phyloP scores from a whole-genome alignment of 2,888 invertebrate genomes.

The Tenthredo distinguenda region DNA sequence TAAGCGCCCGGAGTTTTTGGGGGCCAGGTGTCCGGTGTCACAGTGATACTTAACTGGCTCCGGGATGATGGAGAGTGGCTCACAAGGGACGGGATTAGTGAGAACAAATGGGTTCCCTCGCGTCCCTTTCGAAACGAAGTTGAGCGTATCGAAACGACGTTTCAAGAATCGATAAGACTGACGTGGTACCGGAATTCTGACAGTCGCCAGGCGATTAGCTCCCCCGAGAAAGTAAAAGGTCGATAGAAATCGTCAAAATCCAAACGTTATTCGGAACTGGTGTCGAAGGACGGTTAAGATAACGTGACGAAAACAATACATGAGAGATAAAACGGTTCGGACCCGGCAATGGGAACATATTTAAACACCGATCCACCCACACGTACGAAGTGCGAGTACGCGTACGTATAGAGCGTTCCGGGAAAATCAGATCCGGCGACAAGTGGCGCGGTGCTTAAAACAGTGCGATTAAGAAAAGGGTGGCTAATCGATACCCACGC shows the following conservation, averaged over 20 bases:
- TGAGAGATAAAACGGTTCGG: neutral
- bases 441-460: neutral
- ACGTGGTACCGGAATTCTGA: neutral
- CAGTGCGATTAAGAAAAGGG: conserved; percentile 12
- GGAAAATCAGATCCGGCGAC: neutral
- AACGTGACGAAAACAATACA: neutral
- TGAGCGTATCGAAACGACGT: conserved; percentile 7
- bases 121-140: conserved; percentile 4
- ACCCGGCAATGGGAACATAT: neutral
- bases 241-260: neutral
- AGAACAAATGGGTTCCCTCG: conserved; percentile 37
- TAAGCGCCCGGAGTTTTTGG: neutral
- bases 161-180: conserved; percentile 23
- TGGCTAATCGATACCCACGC: conserved; percentile 1
- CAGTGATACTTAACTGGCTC: conserved; percentile 46
- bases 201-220: neutral
- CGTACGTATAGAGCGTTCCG: neutral
- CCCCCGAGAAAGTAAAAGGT: neutral
- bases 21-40: conserved; percentile 45
- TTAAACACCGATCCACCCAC: neutral
- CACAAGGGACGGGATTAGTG: conserved; percentile 34
- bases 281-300: neutral
- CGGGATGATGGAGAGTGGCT: conserved; percentile 34
- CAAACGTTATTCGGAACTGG: neutral
- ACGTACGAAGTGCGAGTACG: neutral